Conservation (phyloP, 2,113 vertebrate species). For the Naja naja region DNA sequence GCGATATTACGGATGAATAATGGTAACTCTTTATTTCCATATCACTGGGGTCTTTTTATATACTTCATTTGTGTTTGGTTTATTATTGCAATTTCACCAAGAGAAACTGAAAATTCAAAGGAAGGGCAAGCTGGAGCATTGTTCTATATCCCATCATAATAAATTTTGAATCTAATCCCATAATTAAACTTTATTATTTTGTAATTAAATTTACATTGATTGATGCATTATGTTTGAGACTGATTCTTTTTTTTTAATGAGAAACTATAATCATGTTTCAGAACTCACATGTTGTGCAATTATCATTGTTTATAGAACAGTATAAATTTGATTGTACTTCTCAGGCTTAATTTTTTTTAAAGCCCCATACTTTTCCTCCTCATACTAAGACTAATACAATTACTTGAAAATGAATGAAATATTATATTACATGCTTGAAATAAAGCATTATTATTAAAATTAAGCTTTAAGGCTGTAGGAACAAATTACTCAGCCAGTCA, state of each 20-base stretch:
- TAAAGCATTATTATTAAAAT: neutral
- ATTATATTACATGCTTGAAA: neutral
- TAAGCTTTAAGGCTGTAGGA: neutral
- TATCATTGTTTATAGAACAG: neutral
- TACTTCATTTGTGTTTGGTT: neutral
- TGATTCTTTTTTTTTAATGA: neutral
- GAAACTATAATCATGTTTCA: neutral
- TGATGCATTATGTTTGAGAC: neutral
- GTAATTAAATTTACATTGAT: neutral
- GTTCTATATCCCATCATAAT: neutral
- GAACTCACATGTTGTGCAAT: neutral
- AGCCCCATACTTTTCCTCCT: neutral
- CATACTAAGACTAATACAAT: neutral
- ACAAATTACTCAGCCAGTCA: neutral
- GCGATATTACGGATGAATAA: neutral
- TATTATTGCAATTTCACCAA: neutral
- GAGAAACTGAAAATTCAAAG: neutral
- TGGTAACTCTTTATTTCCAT: neutral
- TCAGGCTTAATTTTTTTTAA: neutral
- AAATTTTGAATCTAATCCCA: neutral
- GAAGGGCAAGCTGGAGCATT: neutral
- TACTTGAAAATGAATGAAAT: neutral
- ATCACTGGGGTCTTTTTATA: neutral
- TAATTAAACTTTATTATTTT: neutral
- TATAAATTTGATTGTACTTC: neutral